Base-by-base conservation (phyloP, 2,797 vertebrate genomes). In the Tarsius wallacei region DNA sequence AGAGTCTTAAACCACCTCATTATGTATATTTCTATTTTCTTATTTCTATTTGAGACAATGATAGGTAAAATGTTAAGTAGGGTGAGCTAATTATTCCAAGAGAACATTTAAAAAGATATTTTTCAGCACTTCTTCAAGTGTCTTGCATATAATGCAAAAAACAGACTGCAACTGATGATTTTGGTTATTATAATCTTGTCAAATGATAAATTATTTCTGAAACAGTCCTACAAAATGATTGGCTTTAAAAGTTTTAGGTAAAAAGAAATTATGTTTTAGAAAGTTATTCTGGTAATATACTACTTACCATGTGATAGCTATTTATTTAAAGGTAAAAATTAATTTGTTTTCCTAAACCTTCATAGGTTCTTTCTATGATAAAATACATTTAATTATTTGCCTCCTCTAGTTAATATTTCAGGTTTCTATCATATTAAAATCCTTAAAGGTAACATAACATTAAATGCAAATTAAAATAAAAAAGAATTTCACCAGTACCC, bases 1-100 rank as follows among this genome's bases (percentile, higher is more conserved):
- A 87, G 61, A 71, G 13, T 86, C 76, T 78, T 42, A 97, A 93
- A 91, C 91, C 63, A 94, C 57, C 14, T 15, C 33, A 68, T 95
- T 92, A 89, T 87, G 61, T 61, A 59, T 53, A 95, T 80, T 96
- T 90, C 63, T 93, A 88, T 83, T 93, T 82, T 82, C 66, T 96
- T 80, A 91, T 83, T 97, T 93, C n/a, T 28, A 70, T 78, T 53
- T 85, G 47, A 95, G 47, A 19, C 57, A 83, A 33, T 57, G n/a
- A 96, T 89, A 91, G 51, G 57, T 80, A 93, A 93, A 83, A 47
- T 85, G 3, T 95, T 90, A 97, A 89, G 47, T 26, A 95, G 36
- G 24, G 28, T 96, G 24, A 96, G 85, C 26, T 73, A 87, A 93
- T 95, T 86, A 81, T 64, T 92, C 8, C 22, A 86, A 17, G 15